Evolutionary conservation across 2,113 vertebrate species (phyloP), one percentile per base, ranked within the genome.

Genomic region (Phylloscopus trochilus): DNA sequence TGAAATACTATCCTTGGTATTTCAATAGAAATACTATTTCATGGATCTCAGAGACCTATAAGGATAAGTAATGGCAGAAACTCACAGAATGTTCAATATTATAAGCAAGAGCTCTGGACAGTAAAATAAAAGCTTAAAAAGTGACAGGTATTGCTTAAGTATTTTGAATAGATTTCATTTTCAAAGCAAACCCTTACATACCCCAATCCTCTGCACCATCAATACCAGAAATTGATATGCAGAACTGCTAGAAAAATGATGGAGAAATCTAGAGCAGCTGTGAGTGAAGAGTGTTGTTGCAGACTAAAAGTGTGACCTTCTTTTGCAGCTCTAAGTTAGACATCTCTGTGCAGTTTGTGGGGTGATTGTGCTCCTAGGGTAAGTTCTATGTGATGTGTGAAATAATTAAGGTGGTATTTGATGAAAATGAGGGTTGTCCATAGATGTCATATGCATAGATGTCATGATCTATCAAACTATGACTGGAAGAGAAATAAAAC

Each of bases 151-250:
- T 75, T 81, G 55, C 84, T 89, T 28, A 90, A 95, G 35, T 89
- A 51, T 75, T 90, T 92, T 76, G 68, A 87, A 64, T 79, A 51
- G 19, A 66, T 91, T 92, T 88, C 22, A 56, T 44, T 92, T 95
- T 93, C 59, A 84, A 76, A 83, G 59, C 39, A 74, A 79, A 76
- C 53, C 37, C 17, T 82, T 73, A 41, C 16, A 72, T 41, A 77
- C 27, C 31, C 18, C 47, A 66, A 58, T 51, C 59, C 39, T 84
- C 82, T 94, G 44, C 52, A 44, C 4, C 9, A 67, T 83, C 76
- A 37, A 39, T 85, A 75, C 17, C 37, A 39, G 39, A 87, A 93
- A 93, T 92, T 94, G 91, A 83, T 69, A 95, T 77, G 67, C 74
- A 95, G 94, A 88, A 26, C 21, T 90, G 76, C 27, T 52, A 60